Base-by-base conservation (phyloP, 30 jellyfish, hydroid and myxozoan genomes). In the Turritopsis rubra region DNA sequence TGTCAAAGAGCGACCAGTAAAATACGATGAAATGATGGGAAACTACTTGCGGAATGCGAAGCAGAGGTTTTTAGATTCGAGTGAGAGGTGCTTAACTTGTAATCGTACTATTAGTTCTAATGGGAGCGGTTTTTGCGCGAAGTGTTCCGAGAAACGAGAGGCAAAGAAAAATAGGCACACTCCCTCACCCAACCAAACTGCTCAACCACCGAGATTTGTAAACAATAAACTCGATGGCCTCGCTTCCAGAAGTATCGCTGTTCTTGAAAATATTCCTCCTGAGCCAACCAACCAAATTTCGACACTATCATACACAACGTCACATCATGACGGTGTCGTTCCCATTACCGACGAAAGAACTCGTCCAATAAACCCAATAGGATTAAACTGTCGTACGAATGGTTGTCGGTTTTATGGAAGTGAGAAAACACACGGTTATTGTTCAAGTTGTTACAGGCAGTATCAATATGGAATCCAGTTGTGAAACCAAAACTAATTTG, bases 11-110 rank as follows among this genome's bases (percentile, higher is more conserved):
- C 83, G 81, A 73, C 98, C 98, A 18, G 80, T 73, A 26, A 77
- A 83, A 41, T 87, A 87, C 76, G 88, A 91, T 22, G 96, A 87
- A 22, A 91, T 91, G 98, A 68, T 91, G n/a, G 54, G 53, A 29
- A 91, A 91, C 66, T 91, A 87, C 82, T 84, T 91, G 28, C 86
- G 73, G 66, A 53, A 66, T 18, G 79, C 93, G 5, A 82, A 73
- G 75, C 70, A 53, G 27, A 71, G 79, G 23, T 29, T 86, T 29
- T 27, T 27, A 71, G 80, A 29, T 9, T 21, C 17, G 7, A 19
- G 87, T 18, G 76, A 29, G 24, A 26, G 21, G 65, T 74, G 82
- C n/a, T 18, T 41, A 8, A 74, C 17, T 9, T 74, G 82, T 23
- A 29, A 1, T 17, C 26, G 26, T 29, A 71, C 17, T 1, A 41